These are phyloP conservation scores for Danaus melanippus DNA, from an alignment of 1,140 invertebrate genomes.

Conservation along the genomic window DNA sequence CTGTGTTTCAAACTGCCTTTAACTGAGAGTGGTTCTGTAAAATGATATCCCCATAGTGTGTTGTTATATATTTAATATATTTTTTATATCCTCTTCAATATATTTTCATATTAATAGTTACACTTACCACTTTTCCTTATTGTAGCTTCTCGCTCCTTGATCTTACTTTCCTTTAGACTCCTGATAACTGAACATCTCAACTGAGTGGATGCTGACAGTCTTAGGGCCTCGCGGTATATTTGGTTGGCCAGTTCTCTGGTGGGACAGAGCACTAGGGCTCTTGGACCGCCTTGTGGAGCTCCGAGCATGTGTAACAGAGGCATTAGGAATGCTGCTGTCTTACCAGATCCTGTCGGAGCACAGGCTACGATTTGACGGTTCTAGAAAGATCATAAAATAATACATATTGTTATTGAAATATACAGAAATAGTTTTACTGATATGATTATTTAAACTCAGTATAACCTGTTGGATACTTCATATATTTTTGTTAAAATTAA, in stretches of 20 bases:
- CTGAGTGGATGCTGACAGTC: constrained; percentile 81
- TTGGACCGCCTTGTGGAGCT: constrained; percentile 78
- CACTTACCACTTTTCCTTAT: constrained; percentile 57
- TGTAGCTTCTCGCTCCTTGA: constrained; percentile 59
- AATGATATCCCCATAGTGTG: too few relatives aligned
- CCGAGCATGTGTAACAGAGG: constrained; percentile 83
- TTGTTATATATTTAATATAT: too few relatives aligned
- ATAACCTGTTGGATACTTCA: too few relatives aligned
- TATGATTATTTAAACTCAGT: too few relatives aligned
- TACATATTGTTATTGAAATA: too few relatives aligned
- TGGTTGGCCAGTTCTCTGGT: constrained; percentile 95
- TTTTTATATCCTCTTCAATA: too few relatives aligned
- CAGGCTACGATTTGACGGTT: constrained; percentile 90
- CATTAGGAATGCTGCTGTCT: constrained; percentile 89
- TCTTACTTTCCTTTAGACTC: constrained; percentile 69
- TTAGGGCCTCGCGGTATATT: constrained; percentile 86
- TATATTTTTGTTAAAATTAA: too few relatives aligned
- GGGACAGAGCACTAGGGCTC: constrained; percentile 91
- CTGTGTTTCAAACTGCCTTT: too few relatives aligned
- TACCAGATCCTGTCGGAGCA: constrained; percentile 93
- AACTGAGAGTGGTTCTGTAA: too few relatives aligned
- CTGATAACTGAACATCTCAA: constrained; percentile 69
- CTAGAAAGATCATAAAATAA: constrained; percentile 49
- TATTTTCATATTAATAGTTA: too few relatives aligned
- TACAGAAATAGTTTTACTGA: too few relatives aligned